Base-by-base conservation (phyloP, 1,140 invertebrate genomes). In the Drosophila trapezifrons region DNA sequence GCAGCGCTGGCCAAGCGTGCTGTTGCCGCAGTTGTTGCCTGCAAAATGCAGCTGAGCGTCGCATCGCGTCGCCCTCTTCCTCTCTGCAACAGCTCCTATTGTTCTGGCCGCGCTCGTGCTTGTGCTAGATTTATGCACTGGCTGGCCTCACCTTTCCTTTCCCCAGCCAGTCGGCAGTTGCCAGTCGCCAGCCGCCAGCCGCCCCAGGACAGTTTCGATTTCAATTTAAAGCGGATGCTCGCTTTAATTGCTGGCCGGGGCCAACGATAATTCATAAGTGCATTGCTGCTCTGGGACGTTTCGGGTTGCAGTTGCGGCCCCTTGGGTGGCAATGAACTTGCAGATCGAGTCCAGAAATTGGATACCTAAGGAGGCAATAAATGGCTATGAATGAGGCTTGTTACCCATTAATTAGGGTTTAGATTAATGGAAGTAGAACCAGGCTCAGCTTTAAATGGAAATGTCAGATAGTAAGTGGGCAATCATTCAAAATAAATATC, bases 1-100 rank as follows among this genome's bases (percentile, higher is more conserved):
- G 83, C 83, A 87, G 83, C 80, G 84, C 57, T 87, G 83, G 72
- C 83, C 83, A 87, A 87, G 83, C 83, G 84, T 87, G 76, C 70
- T 74, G 66, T 77, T 57, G 60, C 60, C 75, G 54, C 42, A 29
- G 46, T 43, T 66, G 42, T 38, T 77, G 71, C 66, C 43, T 73
- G 58, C 63, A 62, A 51, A 45, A 52, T 82, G 74, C 64, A 74
- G 52, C 51, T 72, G 58, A 45, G 59, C 79, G 67, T 62, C 51
- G 63, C 63, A 18, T 20, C 29, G 49, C 80, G 70, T 66, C 70
- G 62, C 69, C 49, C 27, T 27, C 27, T 8, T 51, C 49, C 49
- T 32, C 49, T 5, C 49, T n/a, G n/a, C 51, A 54, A 47, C 37
- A 29, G 40, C 38, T 25, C 60, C 72, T 73, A 87, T 87, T 87